These are phyloP conservation scores for Ciona savignyi DNA, from an alignment of 23 tunicate genomes.

Conservation along the genomic window DNA sequence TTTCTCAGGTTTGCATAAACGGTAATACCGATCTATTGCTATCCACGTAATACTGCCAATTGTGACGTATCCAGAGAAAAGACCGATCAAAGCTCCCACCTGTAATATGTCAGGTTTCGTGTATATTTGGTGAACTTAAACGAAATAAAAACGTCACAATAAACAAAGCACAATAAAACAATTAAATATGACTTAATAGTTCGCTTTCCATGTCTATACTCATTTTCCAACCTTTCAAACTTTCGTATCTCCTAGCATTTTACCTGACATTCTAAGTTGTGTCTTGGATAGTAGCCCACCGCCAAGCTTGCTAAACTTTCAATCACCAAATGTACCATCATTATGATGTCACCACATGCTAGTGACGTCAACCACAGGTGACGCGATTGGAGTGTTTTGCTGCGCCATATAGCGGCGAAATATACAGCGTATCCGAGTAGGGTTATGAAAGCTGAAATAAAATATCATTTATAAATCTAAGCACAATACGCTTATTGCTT, in stretches of 20 bases:
- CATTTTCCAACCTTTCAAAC: too few relatives aligned
- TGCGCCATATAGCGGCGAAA: not conserved
- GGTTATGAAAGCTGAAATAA: not conserved
- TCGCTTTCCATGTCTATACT: too few relatives aligned
- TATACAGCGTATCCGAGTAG: not conserved
- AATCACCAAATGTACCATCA: constrained; percentile 17
- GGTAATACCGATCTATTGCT: constrained; percentile 46
- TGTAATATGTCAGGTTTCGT: too few relatives aligned
- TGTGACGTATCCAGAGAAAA: constrained; percentile 44
- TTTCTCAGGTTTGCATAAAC: constrained; percentile 13
- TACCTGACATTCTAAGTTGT: not conserved
- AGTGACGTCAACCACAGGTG: constrained; percentile 50
- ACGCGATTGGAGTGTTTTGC: not conserved
- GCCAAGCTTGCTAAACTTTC: not conserved
- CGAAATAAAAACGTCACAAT: too few relatives aligned
- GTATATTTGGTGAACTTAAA: too few relatives aligned
- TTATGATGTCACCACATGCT: constrained; percentile 37
- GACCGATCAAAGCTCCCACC: constrained; percentile 40
- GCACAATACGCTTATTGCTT: too few relatives aligned
- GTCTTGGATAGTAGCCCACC: not conserved
- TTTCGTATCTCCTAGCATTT: too few relatives aligned
- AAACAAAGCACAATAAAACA: too few relatives aligned
- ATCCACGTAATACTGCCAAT: constrained; percentile 41
- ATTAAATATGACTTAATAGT: too few relatives aligned
- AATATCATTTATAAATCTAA: not conserved